Base-by-base conservation (phyloP, 1,140 invertebrate genomes). In the Steinernema feltiae region DNA sequence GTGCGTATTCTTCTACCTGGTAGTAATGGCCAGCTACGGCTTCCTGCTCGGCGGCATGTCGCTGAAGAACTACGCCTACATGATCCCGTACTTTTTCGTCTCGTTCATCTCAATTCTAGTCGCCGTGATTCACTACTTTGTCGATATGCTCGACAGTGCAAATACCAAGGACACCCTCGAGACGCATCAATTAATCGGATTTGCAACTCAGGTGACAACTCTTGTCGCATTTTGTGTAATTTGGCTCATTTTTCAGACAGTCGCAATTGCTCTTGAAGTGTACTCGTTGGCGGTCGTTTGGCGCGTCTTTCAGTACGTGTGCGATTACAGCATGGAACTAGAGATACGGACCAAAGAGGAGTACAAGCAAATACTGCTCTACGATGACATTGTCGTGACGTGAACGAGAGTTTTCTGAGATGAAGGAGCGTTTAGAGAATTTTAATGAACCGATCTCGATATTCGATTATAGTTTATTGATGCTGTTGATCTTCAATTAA, bases 131-230 rank as follows among this genome's bases (percentile, higher is more conserved):
- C 53, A 63, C 53, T 63, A 17, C 24, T 63, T 63, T 21, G 53
- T 63, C 7, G 53, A 63, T 21, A 12, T 63, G 24, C 53, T 63
- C 53, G 53, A 63, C 53, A 63, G 53, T 63, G 53, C 53, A 3
- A 63, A 63, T 63, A 17, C 53, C 24, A 63, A 63, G 24, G 53
- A 63, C 24, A 63, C 53, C 3, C 53, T 63, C 3, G 53, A 63
- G 24, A 63, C 53, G 53, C 53, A 63, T 63, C 53, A 63, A 63
- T 21, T 63, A 27, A 63, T 63, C 24, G 53, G 53, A 27, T 63
- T 63, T 27, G 53, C 53, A 3, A 63, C 53, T n/a, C 53, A 63
- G 53, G 53, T 63, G 24, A 17, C 53, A 63, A 17, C 7, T 63
- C 12, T 15, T 27, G 2, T 63, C 24, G 24, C 12, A 7, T 63